These are phyloP conservation scores for Passer montanus DNA, from an alignment of 2,113 vertebrate genomes.

Conservation along the genomic window DNA sequence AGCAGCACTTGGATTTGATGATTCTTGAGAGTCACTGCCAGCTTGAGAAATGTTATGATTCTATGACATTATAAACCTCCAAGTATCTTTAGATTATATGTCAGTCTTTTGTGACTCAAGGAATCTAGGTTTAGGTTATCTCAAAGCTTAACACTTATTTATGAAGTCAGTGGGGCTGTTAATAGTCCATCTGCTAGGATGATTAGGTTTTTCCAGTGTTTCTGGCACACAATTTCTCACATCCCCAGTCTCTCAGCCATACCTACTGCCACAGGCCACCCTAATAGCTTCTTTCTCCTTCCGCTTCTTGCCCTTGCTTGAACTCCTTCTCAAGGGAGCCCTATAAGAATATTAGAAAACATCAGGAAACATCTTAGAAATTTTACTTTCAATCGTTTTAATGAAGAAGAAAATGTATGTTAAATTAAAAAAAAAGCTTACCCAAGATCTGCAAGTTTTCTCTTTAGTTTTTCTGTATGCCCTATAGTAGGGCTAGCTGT, in stretches of 20 bases:
- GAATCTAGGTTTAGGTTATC: background rate
- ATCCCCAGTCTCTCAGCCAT: conserved; percentile 15
- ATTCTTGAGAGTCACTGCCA: background rate
- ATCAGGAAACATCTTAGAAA: background rate
- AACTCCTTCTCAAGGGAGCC: conserved; percentile 75
- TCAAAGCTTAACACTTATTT: background rate
- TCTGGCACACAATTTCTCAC: background rate
- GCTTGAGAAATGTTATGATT: background rate
- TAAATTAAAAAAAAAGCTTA: conserved; percentile 66
- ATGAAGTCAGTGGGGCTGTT: background rate
- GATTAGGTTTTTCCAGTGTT: background rate
- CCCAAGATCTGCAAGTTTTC: conserved; percentile 79
- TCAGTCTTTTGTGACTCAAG: background rate
- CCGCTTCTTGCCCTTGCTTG: conserved; percentile 78
- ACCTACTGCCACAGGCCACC: conserved; percentile 82
- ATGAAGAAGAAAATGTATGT: background rate
- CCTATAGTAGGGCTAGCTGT: conserved; percentile 62
- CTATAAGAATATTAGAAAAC: conserved; percentile 63
- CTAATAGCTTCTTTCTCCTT: conserved; percentile 75
- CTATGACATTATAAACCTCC: background rate
- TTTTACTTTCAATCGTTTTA: background rate
- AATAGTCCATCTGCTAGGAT: background rate
- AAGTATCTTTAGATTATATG: background rate
- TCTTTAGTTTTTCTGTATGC: conserved; percentile 79
- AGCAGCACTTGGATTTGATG: background rate